Conservation (phyloP, 2,888 invertebrate species). For the Lasioglossum leucozonium region DNA sequence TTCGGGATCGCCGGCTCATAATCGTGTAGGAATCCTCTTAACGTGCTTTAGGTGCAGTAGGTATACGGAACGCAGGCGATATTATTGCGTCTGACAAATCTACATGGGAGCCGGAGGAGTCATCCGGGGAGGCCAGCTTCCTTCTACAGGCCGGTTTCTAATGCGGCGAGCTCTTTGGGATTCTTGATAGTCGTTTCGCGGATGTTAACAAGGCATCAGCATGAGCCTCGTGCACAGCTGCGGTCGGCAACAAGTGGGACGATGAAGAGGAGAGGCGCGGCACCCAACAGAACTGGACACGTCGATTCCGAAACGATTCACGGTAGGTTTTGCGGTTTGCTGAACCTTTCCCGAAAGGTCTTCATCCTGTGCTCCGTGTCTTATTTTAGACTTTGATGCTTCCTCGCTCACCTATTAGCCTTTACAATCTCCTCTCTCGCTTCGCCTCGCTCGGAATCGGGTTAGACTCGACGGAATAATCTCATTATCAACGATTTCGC, state of each 20-base stretch:
- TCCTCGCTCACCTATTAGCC: neutral
- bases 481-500: neutral
- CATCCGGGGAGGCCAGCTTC: constrained; percentile 48
- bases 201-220: constrained; percentile 84
- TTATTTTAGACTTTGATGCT: constrained; percentile 39
- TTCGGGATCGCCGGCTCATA: constrained; percentile 36
- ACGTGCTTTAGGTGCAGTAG: constrained; percentile 36
- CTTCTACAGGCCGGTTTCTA: constrained; percentile 71
- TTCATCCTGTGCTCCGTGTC: constrained; percentile 42
- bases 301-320: constrained; percentile 67
- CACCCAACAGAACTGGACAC: constrained; percentile 60
- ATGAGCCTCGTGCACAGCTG: constrained; percentile 81
- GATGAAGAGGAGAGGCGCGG: constrained; percentile 61
- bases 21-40: constrained; percentile 47
- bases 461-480: neutral
- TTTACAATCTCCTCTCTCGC: neutral
- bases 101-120: constrained; percentile 47
- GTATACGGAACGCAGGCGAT: constrained; percentile 32
- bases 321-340: constrained; percentile 70
- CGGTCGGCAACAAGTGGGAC: constrained; percentile 74
- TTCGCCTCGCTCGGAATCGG: neutral
- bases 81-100: constrained; percentile 50
- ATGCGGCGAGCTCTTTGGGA: constrained; percentile 83
- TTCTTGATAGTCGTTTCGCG: constrained; percentile 80
- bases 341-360: constrained; percentile 61